These are phyloP conservation scores for Hydropsyche betteni DNA, from an alignment of 2,888 invertebrate species.

Conservation along the genomic window DNA sequence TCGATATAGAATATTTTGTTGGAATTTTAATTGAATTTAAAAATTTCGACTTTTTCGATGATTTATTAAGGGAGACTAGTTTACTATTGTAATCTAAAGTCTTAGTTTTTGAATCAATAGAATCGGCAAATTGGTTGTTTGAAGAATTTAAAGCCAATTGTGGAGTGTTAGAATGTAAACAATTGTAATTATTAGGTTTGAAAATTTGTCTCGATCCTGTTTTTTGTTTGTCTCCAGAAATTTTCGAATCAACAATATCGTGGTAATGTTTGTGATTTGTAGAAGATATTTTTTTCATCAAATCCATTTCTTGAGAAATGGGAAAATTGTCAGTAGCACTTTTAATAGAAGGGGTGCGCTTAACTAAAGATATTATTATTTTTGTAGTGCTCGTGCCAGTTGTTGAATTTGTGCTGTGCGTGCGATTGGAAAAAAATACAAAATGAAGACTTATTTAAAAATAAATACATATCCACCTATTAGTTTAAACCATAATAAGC, in stretches of 20 bases:
- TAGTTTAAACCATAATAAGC: not conserved
- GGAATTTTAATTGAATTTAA: not conserved
- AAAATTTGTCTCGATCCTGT: too few species aligned
- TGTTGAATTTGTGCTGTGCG: conserved; percentile 41
- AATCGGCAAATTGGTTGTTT: too few species aligned
- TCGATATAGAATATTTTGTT: conserved; percentile 53
- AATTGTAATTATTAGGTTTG: too few species aligned
- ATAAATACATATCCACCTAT: not conserved
- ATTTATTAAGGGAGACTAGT: too few species aligned
- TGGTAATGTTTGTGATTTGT: not conserved
- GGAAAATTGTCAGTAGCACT: too few species aligned
- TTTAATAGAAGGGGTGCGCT: conserved; percentile 1
- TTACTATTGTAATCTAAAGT: too few species aligned
- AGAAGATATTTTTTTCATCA: not conserved
- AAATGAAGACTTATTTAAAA: not conserved
- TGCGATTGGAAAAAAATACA: conserved; percentile 31
- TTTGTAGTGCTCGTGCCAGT: conserved; percentile 40
- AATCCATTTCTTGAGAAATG: too few species aligned
- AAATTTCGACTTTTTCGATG: too few species aligned
- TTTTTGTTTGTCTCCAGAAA: too few species aligned
- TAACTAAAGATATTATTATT: conserved; percentile 40
- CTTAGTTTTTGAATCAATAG: too few species aligned
- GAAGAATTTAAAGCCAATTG: too few species aligned
- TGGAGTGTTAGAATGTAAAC: too few species aligned
- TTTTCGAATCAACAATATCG: not conserved